Conservation (phyloP, 2,113 vertebrate species). For the Thermophis baileyi region DNA sequence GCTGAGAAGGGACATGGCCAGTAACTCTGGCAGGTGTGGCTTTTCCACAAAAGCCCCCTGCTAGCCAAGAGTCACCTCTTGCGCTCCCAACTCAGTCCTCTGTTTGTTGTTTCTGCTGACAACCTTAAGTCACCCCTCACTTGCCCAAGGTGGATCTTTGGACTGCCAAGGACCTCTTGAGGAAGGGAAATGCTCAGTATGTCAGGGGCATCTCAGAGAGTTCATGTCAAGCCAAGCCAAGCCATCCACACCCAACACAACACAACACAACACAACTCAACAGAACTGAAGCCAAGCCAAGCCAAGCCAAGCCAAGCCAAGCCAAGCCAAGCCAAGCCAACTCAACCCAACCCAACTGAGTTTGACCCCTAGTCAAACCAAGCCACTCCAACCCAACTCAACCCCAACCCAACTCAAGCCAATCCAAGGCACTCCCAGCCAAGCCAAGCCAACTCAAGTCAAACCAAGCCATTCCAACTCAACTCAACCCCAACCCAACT, state of each 20-base stretch:
- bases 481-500: too few species aligned
- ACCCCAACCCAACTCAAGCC: background rate
- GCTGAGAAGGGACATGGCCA: background rate
- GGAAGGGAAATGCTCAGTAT: background rate
- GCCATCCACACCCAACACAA: too few species aligned
- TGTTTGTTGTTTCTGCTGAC: too few species aligned
- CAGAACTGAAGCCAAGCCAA: too few species aligned
- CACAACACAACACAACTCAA: too few species aligned
- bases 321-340: rapidly evolving
- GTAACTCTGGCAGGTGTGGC: too few species aligned
- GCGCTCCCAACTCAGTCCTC: rapidly evolving
- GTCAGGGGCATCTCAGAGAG: background rate
- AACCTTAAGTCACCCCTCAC: too few species aligned
- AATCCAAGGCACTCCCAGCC: rapidly evolving
- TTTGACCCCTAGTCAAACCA: too few species aligned
- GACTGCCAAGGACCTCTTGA: background rate
- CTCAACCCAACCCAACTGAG: too few species aligned
- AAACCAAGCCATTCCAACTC: too few species aligned
- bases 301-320: too few species aligned
- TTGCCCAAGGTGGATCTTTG: background rate
- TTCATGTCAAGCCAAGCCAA: background rate
- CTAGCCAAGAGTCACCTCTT: background rate
- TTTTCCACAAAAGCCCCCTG: background rate
- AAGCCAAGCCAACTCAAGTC: background rate
- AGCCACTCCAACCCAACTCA: too few species aligned